Percentiles rank a stretch among this genome's conserved stretches.
phyloP scores from a whole-genome alignment of 2,113 vertebrate genomes.

The Cyprinodon variegatus region DNA sequence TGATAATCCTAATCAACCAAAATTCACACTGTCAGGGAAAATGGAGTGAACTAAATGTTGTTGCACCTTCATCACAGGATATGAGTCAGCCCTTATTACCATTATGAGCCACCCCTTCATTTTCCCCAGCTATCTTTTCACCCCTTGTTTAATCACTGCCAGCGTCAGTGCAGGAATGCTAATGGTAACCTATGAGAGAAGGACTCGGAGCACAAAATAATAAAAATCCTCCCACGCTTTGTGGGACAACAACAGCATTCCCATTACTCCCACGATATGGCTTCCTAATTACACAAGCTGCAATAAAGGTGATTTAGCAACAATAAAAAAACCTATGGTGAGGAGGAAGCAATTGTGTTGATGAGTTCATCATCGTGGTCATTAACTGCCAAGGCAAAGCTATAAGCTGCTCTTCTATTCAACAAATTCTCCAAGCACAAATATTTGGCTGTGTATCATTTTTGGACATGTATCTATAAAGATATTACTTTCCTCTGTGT shows the following conservation, averaged over 20 bases:
- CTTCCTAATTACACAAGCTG: constrained; percentile 25
- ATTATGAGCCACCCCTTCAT: constrained; percentile 25
- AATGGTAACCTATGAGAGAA: constrained; percentile 27
- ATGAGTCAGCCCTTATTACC: constrained; percentile 57
- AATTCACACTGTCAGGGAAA: background rate
- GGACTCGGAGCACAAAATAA: constrained; percentile 38
- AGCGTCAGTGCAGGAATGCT: constrained; percentile 38
- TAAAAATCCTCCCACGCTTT: constrained; percentile 13
- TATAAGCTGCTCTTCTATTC: constrained; percentile 8
- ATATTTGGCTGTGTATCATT: constrained; percentile 11
- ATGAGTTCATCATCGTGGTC: constrained; percentile 19
- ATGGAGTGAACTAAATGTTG: constrained; percentile 6
- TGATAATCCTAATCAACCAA: background rate
- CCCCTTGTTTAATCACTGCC: constrained; percentile 34
- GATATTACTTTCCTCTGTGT: constrained; percentile 5
- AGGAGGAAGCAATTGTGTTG: constrained; percentile 22
- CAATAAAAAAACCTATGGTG: constrained; percentile 12
- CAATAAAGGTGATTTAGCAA: constrained; percentile 29
- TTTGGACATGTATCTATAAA: constrained; percentile 18
- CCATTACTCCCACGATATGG: constrained; percentile 14
- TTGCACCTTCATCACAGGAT: constrained; percentile 47
- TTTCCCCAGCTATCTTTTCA: constrained; percentile 12
- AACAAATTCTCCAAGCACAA: background rate
- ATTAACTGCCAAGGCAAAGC: constrained; percentile 24
- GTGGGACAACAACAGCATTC: constrained; percentile 3